Conservation (phyloP, 1,140 invertebrate genomes). For the Pinna nobilis region DNA sequence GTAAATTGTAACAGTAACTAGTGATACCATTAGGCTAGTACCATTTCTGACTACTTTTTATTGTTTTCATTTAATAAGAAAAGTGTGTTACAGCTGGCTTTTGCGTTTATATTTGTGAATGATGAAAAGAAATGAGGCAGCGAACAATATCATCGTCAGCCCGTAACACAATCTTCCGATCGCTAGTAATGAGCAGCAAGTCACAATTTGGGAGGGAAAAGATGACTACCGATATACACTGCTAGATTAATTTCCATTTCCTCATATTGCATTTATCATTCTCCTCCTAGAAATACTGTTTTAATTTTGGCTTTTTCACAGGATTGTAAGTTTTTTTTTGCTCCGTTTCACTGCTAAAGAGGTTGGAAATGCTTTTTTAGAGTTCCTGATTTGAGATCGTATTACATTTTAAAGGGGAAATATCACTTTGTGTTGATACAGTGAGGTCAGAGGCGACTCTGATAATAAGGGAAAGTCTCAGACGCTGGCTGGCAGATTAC, state of each 20-base stretch:
- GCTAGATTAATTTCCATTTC: constrained; percentile 12
- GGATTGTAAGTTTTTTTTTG: not conserved
- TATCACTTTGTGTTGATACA: constrained; percentile 36
- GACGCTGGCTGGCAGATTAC: constrained; percentile 41
- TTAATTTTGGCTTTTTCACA: not conserved
- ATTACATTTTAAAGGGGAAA: constrained; percentile 44
- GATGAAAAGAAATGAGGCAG: constrained; percentile 42
- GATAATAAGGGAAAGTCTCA: constrained; percentile 39
- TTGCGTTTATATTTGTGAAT: constrained; percentile 35
- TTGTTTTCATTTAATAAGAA: constrained; percentile 11
- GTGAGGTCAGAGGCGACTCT: constrained; percentile 29
- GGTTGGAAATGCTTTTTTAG: not conserved
- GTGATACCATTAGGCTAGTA: no score
- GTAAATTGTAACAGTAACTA: no score
- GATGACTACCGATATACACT: constrained; percentile 7
- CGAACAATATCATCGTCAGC: constrained; percentile 51
- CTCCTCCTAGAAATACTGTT: constrained; percentile 9
- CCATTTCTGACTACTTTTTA: no score
- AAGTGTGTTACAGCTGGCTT: constrained; percentile 4
- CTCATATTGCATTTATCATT: not conserved
- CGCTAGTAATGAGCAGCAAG: constrained; percentile 47
- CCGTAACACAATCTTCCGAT: constrained; percentile 53
- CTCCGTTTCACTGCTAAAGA: constrained; percentile 2
- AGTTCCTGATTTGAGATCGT: constrained; percentile 13
- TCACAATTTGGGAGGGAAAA: constrained; percentile 51